phyloP scores from a whole-genome alignment of 2,797 vertebrate genomes.

The Leontopithecus rosalia region DNA sequence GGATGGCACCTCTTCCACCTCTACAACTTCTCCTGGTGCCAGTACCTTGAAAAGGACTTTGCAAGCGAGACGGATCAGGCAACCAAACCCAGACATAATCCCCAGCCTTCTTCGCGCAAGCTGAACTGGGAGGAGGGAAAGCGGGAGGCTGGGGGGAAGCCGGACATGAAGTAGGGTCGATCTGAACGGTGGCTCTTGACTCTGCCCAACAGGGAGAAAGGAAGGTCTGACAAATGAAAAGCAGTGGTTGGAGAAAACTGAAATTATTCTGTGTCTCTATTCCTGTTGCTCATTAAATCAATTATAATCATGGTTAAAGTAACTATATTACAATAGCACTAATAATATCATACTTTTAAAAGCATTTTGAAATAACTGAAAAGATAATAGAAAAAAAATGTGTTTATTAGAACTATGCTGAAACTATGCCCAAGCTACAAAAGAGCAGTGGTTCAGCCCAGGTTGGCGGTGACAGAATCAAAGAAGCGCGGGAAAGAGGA shows the following conservation, averaged over 20 bases:
- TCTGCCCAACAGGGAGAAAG: not conserved
- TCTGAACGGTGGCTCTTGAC: not conserved
- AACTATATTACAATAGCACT: not conserved
- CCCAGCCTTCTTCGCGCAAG: not conserved
- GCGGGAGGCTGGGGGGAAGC: not conserved
- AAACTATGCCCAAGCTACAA: not conserved
- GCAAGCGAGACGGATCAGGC: not conserved
- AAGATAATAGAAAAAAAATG: not conserved
- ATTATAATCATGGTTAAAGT: not conserved
- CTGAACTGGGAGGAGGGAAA: not conserved
- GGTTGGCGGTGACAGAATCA: not conserved
- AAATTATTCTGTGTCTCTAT: not conserved
- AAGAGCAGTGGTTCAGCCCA: not conserved
- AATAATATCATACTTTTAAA: not conserved
- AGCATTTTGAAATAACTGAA: not conserved
- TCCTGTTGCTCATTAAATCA: not conserved
- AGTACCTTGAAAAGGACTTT: not conserved
- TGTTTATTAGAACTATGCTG: not conserved
- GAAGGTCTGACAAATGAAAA: not conserved
- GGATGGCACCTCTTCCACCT: fast-evolving
- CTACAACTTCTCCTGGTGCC: fast-evolving
- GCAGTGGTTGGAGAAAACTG: not conserved
- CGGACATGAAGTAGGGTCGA: not conserved
- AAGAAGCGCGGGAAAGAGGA: too few species aligned
- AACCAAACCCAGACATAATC: too few species aligned